These are phyloP conservation scores for Maniola hyperantus DNA, from an alignment of 2,888 invertebrate genomes.

Conservation along the genomic window DNA sequence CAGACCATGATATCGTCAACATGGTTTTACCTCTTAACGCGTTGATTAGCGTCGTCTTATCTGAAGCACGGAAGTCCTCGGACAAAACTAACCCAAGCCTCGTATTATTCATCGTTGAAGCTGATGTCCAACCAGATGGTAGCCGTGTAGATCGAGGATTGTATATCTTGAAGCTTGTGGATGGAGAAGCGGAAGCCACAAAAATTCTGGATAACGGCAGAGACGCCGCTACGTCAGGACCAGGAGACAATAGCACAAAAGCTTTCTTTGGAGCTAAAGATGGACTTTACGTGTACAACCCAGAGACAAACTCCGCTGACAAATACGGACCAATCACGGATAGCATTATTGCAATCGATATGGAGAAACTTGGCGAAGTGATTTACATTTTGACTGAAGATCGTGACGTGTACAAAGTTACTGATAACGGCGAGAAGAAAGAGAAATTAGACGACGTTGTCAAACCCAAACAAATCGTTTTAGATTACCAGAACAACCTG, in stretches of 20 bases:
- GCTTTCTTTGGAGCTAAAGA: slow-evolving; percentile 57
- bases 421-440: slow-evolving; percentile 57
- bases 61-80: too few species aligned
- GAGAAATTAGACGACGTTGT: slow-evolving; percentile 50
- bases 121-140: slow-evolving; percentile 37
- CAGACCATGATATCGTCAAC: slow-evolving; percentile 45
- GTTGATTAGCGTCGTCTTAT: too few species aligned
- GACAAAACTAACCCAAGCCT: too few species aligned
- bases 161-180: slow-evolving; percentile 45
- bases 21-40: slow-evolving; percentile 43
- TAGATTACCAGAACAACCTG: slow-evolving; percentile 60
- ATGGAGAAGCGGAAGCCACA: slow-evolving; percentile 42
- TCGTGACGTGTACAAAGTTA: slow-evolving; percentile 58
- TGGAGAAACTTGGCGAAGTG: slow-evolving; percentile 41
- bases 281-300: slow-evolving; percentile 55
- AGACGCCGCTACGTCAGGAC: slow-evolving; percentile 49
- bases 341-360: slow-evolving; percentile 44
- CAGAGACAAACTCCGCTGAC: slow-evolving; percentile 34
- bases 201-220: slow-evolving; percentile 54
- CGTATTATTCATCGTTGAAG: slow-evolving; percentile 43
- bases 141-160: slow-evolving; percentile 48
- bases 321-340: slow-evolving; percentile 47
- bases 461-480: slow-evolving; percentile 57
- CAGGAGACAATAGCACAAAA: slow-evolving; percentile 46
- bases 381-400: slow-evolving; percentile 63